These are phyloP conservation scores for Gasteruption jaculator DNA, from an alignment of 2,888 invertebrate species.

Conservation along the genomic window DNA sequence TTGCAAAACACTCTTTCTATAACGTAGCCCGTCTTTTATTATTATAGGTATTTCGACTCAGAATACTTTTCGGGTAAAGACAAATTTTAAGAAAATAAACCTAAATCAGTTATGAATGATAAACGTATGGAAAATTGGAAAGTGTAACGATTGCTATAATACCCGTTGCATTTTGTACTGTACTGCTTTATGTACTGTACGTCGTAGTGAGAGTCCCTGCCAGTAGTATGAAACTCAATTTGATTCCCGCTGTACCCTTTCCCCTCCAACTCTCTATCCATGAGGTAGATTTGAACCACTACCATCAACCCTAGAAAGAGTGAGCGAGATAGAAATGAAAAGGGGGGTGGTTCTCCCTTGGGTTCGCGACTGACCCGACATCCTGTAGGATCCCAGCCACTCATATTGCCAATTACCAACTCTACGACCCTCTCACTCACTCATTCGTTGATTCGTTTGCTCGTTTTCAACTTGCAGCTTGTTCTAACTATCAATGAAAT, in stretches of 20 bases:
- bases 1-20: no score
- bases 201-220: conserved; percentile 38
- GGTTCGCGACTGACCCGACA: conserved; percentile 51
- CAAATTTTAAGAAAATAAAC: no score
- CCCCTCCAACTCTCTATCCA: no score
- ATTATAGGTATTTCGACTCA: no score
- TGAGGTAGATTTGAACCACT: no score
- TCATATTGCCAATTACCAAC: conserved; percentile 52
- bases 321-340: conserved; percentile 32
- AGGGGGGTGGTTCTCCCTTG: conserved; percentile 43
- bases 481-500: no score
- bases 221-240: conserved; percentile 51
- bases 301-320: conserved; percentile 24
- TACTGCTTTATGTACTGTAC: conserved; percentile 28
- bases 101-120: no score
- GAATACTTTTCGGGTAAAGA: no score
- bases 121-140: no score
- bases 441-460: conserved; percentile 25
- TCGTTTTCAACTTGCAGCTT: conserved; percentile 34
- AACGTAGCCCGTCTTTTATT: no score
- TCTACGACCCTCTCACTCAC: conserved; percentile 45
- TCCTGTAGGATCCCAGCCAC: conserved; percentile 47
- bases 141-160: no score
- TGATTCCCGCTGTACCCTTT: conserved; percentile 43
- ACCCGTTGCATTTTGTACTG: no score